Base-by-base conservation (phyloP, 2,888 invertebrate species). In the Coelinius sp. region DNA sequence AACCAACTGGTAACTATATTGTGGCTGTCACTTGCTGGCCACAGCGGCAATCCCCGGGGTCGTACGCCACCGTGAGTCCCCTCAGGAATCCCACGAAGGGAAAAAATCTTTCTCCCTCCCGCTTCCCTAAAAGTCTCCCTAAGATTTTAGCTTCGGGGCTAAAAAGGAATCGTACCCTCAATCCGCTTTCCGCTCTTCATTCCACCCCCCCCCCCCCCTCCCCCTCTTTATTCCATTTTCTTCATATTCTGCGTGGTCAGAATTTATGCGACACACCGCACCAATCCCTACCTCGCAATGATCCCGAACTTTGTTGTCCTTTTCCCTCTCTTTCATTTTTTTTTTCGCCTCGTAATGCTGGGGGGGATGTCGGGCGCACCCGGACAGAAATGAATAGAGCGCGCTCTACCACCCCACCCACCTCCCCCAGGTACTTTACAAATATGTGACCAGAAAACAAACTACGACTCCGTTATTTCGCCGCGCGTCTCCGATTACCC, bases 381-480 rank as follows among this genome's bases (percentile, higher is more conserved):
- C 80, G 76, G 82, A 82, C 83, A 82, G 80, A 80, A 85, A 85
- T 85, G 84, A 85, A 85, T 85, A 83, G 85, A 84, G 80, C 80
- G 74, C 41, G 64, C 35, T 41, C 62, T 25, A 22, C 67, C 27
- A 59, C 78, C 78, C 76, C 77, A 77, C 78, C 77, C 27, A 79
- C 78, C 68, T 78, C 78, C 41, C 80, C 78, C 68, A 80, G 83
- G 81, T 85, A 83, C 84, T 85, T 85, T 84, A 82, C 85, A 83
- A 84, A 85, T 85, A 85, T 85, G 85, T 85, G 85, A 85, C 85
- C 81, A 80, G 85, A 85, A 85, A 85, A 84, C 82, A 84, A 81
- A 84, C 79, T 78, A 75, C 75, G 74, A 77, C 62, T 70, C 63
- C 69, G 69, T 70, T 63, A 70, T 70, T 52, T 63, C 38, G 46